Base-by-base conservation (phyloP, 2,113 vertebrate species). In the Centropus unirufus region DNA sequence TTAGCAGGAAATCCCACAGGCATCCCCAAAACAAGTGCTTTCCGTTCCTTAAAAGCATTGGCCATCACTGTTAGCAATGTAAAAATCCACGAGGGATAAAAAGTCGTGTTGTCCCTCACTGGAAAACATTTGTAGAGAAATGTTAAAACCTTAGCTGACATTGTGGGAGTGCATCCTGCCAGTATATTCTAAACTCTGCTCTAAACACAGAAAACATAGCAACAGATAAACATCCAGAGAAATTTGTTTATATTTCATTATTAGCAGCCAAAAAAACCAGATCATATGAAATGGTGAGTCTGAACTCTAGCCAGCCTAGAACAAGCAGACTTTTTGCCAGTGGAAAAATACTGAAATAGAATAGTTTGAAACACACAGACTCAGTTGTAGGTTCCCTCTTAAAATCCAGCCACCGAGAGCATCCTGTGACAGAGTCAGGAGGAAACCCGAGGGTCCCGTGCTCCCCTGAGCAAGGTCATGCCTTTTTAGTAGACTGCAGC, bases 221-320 rank as follows among this genome's bases (percentile, higher is more conserved):
- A 94, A 93, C 85, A 92, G 91, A 96, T 96, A 83, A 42, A 32
- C 59, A 96, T 74, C 75, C n/a, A 72, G 42, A 91, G 29, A 88
- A 91, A 75, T 16, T 66, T 91, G 67, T 96, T 96, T 95, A 27
- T 77, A 26, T 85, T 95, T 88, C 59, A 39, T 91, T 85, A 94
- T 80, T 92, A 89, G 67, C 79, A 88, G 90, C 87, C 94, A 95
- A 91, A 89, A 49, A 88, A 69, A 2, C 0, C 46, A 84, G 70
- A 54, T 92, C 46, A 49, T 87, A n/a, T 36, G 62, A 80, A 95
- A 88, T 21, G 59, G 68, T n/a, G 52, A 67, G 72, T 27, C 63
- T 85, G 82, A 90, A 59, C 42, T 77, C 42, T 23, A 44, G 93
- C 94, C 92, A 93, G 59, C 55, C 67, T 23, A 19, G 86, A 90